Conservation (phyloP, 2,888 invertebrate genomes). For the Harpalus rubripes region DNA sequence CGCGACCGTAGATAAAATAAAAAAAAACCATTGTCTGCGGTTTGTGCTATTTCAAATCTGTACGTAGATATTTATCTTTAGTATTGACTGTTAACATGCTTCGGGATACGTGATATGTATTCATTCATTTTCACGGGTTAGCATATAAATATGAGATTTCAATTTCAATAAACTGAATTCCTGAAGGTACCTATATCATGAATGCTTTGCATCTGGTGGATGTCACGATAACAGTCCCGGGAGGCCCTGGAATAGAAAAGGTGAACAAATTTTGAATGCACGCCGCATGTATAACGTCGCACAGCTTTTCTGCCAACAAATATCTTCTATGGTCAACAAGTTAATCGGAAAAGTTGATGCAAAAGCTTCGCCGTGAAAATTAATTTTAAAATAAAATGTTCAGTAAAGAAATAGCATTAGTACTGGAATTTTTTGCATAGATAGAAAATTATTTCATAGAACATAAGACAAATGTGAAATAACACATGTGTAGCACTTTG, state of each 20-base stretch:
- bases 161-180: background rate
- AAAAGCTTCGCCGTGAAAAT: conserved; percentile 10
- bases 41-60: too few species aligned
- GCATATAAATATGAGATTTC: conserved; percentile 7
- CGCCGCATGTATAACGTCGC: background rate
- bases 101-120: background rate
- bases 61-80: too few species aligned
- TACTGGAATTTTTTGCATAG: too few species aligned
- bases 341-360: conserved; percentile 20
- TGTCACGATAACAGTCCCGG: conserved; percentile 12
- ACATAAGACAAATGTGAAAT: too few species aligned
- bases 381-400: background rate
- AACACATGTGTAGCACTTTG: too few species aligned
- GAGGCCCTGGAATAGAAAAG: conserved; percentile 11
- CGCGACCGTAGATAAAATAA: too few species aligned
- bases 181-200: conserved; percentile 11
- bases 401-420: background rate
- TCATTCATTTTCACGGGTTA: background rate
- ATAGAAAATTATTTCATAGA: too few species aligned
- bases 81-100: background rate
- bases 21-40: too few species aligned
- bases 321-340: conserved; percentile 12
- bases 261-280: conserved; percentile 1
- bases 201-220: background rate
- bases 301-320: conserved; percentile 5